Conservation (phyloP, 2,113 vertebrate genomes). For the Lycocorax pyrrhopterus region DNA sequence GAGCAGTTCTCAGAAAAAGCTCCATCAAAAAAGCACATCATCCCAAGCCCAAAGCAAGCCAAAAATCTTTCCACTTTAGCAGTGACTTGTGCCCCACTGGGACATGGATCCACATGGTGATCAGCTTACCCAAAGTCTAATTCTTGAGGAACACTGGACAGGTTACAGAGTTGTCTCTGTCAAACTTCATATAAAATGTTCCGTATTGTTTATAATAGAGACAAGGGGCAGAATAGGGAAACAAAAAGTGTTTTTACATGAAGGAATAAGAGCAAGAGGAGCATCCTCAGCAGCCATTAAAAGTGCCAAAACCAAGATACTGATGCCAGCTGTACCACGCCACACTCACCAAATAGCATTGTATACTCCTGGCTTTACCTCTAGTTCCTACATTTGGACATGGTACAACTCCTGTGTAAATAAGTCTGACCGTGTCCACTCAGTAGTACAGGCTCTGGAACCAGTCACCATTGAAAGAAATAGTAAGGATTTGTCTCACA, state of each 20-base stretch:
- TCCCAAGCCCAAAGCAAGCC: not conserved
- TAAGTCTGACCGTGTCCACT: not conserved
- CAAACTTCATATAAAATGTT: not conserved
- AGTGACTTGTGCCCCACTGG: not conserved
- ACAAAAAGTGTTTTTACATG: not conserved
- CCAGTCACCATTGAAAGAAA: not conserved
- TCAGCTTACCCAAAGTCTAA: not conserved
- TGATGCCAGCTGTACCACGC: not conserved
- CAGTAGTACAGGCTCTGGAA: not conserved
- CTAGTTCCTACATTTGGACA: not conserved
- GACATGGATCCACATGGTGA: not conserved
- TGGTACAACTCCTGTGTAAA: not conserved
- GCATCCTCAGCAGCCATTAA: not conserved
- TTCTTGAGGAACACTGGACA: not conserved
- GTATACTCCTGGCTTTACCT: not conserved
- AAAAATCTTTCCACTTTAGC: not conserved
- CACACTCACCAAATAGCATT: not conserved
- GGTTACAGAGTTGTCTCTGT: not conserved
- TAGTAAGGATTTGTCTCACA: not conserved
- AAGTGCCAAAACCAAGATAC: not conserved
- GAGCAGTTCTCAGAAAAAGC: not conserved
- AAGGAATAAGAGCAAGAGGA: not conserved
- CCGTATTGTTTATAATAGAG: not conserved
- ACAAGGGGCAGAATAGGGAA: not conserved
- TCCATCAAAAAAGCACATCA: not conserved